phyloP scores from a whole-genome alignment of 2,888 invertebrate species.

The Microctonus brassicae region DNA sequence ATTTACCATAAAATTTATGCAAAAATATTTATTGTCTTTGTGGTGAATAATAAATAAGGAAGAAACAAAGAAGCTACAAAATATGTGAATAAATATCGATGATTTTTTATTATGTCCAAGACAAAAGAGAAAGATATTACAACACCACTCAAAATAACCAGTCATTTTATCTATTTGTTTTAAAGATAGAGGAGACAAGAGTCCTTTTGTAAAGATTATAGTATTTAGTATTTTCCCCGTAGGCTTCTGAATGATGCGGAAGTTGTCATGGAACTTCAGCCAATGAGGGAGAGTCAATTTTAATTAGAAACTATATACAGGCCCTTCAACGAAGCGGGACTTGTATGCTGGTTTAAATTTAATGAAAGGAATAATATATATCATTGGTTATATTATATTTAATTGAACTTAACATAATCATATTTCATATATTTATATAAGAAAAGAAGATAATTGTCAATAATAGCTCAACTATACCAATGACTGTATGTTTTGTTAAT shows the following conservation, averaged over 20 bases:
- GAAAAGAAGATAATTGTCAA: too few species aligned
- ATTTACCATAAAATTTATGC: slow-evolving; percentile 2
- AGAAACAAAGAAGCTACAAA: slow-evolving; percentile 7
- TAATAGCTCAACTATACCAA: slow-evolving; percentile 45
- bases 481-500: slow-evolving; percentile 33
- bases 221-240: slow-evolving; percentile 4
- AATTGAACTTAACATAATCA: too few species aligned
- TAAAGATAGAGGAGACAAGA: slow-evolving; percentile 19
- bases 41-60: background rate
- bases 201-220: background rate
- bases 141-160: background rate
- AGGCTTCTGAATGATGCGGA: slow-evolving; percentile 9
- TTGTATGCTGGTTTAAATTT: slow-evolving; percentile 10
- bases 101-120: background rate
- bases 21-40: background rate
- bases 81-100: slow-evolving; percentile 11
- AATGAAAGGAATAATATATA: background rate
- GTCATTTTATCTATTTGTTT: slow-evolving; percentile 8
- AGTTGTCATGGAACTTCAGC: slow-evolving; percentile 5
- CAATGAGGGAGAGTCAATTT: background rate
- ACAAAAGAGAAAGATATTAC: slow-evolving; percentile 16
- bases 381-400: background rate
- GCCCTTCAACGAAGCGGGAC: background rate
- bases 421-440: too few species aligned
- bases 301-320: slow-evolving; percentile 6